Evolutionary conservation across 2,888 invertebrate species (phyloP).

Genomic region (Dromius quadrimaculatus): DNA sequence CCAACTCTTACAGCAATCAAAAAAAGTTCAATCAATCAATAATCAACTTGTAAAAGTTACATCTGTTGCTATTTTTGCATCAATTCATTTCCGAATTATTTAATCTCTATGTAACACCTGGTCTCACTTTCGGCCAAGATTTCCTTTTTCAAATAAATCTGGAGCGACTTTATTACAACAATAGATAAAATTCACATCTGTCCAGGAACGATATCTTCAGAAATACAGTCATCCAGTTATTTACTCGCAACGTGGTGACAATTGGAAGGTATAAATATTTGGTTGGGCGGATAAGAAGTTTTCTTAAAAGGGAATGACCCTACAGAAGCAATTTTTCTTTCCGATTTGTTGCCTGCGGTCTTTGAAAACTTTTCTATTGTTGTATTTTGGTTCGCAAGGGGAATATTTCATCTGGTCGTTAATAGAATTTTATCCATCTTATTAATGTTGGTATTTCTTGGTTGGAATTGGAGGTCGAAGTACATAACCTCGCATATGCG

Average conservation of each 20-base stretch:
- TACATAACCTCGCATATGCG: too few relatives aligned
- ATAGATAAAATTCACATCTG: constrained; percentile 35
- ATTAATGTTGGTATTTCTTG: too few relatives aligned
- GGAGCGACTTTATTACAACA: constrained; percentile 23
- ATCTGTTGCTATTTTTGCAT: not conserved
- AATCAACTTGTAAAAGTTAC: too few relatives aligned
- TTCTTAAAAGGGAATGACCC: constrained; percentile 39
- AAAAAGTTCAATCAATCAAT: too few relatives aligned
- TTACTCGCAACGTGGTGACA: not conserved
- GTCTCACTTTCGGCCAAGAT: constrained; percentile 29
- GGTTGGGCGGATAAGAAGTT: not conserved
- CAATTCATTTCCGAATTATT: constrained; percentile 5
- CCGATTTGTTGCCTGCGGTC: not conserved
- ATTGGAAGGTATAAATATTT: not conserved
- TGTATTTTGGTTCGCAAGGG: too few relatives aligned
- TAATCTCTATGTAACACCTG: constrained; percentile 9
- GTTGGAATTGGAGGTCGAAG: too few relatives aligned
- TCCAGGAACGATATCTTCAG: constrained; percentile 9
- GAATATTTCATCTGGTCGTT: too few relatives aligned
- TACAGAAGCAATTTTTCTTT: constrained; percentile 4
- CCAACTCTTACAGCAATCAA: too few relatives aligned
- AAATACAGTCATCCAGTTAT: constrained; percentile 19
- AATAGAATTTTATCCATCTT: too few relatives aligned
- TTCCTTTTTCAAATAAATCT: constrained; percentile 23
- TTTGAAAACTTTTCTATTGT: too few relatives aligned